Base-by-base conservation (phyloP, 2,797 vertebrate genomes). In the Microhierax caerulescens region DNA sequence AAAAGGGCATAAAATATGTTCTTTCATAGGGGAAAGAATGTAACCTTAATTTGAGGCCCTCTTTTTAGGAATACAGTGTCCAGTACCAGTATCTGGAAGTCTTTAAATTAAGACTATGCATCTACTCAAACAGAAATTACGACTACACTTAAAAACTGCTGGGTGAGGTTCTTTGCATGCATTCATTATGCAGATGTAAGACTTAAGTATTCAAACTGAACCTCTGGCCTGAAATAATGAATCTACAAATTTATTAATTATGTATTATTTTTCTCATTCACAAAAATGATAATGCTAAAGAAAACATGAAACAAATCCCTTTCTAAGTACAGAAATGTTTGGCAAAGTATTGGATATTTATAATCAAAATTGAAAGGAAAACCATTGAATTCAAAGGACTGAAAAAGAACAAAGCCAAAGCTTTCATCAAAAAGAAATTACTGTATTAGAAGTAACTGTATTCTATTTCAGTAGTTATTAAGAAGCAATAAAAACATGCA, bases 21-120 rank as follows among this genome's bases (percentile, higher is more conserved):
- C 81, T 79, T 37, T 89, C 70, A 53, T 3, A 67, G 15, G 32
- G 34, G 73, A 95, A 97, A 95, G 95, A 95, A 97, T 79, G 90
- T 95, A 94, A 84, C 69, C 76, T 85, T 86, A 54, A 85, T 73
- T 50, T 84, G 39, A 91, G 43, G 50, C 10, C 36, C 53, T 9
- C 45, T n/a, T 72, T 78, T 84, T 57, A 86, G 75, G 43, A 91
- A 90, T 76, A 93, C 37, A 79, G 67, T 63, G 64, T 83, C 48
- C 69, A 94, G 72, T 50, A 78, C 47, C n/a, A 68, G 69, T 76
- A 93, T 93, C 93, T 93, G 93, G 73, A 96, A 93, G 57, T 75
- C 93, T 95, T 96, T 96, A 95, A 75, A 91, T 72, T 60, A 82
- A 65, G 57, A 78, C 21, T 56, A 10, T n/a, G 61, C 27, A 76